These are phyloP conservation scores for Spilarctia lutea DNA, from an alignment of 2,888 invertebrate species.

Conservation along the genomic window DNA sequence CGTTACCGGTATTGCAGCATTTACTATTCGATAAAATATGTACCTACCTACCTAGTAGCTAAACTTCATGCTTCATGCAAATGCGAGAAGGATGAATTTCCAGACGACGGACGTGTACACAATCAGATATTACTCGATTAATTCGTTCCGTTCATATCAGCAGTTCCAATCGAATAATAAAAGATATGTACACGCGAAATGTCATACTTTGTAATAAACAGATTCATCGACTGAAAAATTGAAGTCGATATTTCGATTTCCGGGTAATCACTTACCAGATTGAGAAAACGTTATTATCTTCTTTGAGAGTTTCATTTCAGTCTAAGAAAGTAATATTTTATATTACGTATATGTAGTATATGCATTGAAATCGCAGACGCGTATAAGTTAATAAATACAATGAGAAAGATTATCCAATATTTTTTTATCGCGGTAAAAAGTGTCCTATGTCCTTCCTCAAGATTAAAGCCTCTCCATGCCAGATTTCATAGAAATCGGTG, in stretches of 20 bases:
- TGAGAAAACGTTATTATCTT: not conserved
- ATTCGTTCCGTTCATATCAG: not conserved
- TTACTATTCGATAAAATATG: too few relatives aligned
- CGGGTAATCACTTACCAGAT: not conserved
- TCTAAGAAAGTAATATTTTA: not conserved
- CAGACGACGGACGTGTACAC: too few relatives aligned
- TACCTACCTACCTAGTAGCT: too few relatives aligned
- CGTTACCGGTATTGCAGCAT: too few relatives aligned
- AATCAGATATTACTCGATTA: not conserved
- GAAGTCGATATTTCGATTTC: slow-evolving; percentile 1
- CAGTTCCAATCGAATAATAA: not conserved
- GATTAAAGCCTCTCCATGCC: too few relatives aligned
- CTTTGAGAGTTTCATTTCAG: not conserved
- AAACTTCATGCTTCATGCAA: not conserved
- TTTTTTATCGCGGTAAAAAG: too few relatives aligned
- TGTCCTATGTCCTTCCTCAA: too few relatives aligned
- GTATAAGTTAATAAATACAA: not conserved
- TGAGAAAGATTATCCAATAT: not conserved
- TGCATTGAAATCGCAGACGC: not conserved
- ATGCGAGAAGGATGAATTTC: too few relatives aligned
- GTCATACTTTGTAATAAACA: not conserved
- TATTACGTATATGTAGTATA: not conserved
- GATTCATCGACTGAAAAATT: not conserved
- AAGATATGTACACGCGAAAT: not conserved
- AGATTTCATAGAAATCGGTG: too few relatives aligned